Evolutionary conservation across 2,888 invertebrate genomes (phyloP).

Genomic region (Pachymerium ferrugineum): DNA sequence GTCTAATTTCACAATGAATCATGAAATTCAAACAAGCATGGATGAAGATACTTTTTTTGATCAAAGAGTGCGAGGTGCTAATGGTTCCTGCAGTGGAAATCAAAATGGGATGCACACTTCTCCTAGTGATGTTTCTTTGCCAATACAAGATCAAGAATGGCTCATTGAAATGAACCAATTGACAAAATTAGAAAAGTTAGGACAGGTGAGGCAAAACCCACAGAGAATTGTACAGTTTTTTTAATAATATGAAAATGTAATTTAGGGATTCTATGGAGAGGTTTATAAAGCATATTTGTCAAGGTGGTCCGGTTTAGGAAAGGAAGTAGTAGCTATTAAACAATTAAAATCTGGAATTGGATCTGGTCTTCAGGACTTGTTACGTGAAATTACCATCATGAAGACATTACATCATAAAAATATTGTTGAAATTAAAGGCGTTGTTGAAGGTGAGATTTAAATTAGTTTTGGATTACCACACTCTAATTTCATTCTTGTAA

Average conservation of each 20-base stretch:
- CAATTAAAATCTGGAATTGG: slow-evolving; percentile 48
- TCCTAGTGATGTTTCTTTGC: slow-evolving; percentile 20
- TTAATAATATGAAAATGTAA: neutral
- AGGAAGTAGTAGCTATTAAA: slow-evolving; percentile 59
- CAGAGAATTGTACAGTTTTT: neutral
- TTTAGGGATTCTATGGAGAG: slow-evolving; percentile 76
- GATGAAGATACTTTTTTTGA: too few species aligned
- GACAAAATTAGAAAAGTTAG: slow-evolving; percentile 58
- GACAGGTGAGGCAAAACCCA: slow-evolving; percentile 56
- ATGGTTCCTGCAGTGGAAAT: neutral
- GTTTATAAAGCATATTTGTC: slow-evolving; percentile 64
- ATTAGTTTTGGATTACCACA: neutral
- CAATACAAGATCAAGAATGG: slow-evolving; percentile 36
- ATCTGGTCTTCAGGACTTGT: slow-evolving; percentile 59
- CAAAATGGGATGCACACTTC: neutral
- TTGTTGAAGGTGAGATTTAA: slow-evolving; percentile 53
- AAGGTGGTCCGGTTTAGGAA: slow-evolving; percentile 51
- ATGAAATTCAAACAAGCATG: neutral
- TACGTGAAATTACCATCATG: slow-evolving; percentile 81
- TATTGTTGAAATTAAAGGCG: slow-evolving; percentile 79
- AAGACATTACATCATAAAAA: slow-evolving; percentile 77
- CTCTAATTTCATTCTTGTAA: neutral
- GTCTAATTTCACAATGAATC: neutral
- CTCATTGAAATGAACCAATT: slow-evolving; percentile 51
- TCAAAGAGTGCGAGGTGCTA: too few species aligned